Conservation (phyloP, 35 echinoderm and acorn worm species). For the Ophioderma brevispina region DNA sequence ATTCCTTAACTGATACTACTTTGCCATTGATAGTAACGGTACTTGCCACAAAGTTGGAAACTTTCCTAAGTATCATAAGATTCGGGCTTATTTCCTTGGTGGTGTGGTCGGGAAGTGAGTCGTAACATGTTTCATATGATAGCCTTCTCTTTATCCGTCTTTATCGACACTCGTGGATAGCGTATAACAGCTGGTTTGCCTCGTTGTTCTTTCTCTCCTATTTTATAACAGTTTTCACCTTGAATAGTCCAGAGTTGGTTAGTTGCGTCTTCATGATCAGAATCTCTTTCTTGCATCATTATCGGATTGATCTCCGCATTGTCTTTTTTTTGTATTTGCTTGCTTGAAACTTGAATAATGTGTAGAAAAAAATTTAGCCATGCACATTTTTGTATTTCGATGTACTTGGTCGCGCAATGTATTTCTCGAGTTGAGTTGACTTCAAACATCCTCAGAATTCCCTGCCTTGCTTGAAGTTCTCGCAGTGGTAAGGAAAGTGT, state of each 20-base stretch:
- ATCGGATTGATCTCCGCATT: background rate
- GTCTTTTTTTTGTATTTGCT: background rate
- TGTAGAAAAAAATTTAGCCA: slow-evolving; percentile 43
- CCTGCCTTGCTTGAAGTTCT: slow-evolving; percentile 46
- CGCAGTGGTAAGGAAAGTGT: slow-evolving; percentile 57
- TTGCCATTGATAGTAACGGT: slow-evolving; percentile 16
- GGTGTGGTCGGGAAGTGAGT: slow-evolving; percentile 31
- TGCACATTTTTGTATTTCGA: slow-evolving; percentile 49
- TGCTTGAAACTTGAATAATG: background rate
- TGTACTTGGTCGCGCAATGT: slow-evolving; percentile 37
- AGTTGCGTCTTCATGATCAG: no score
- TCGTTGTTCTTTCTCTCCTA: slow-evolving; percentile 45
- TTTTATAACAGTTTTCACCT: slow-evolving; percentile 26
- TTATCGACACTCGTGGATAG: slow-evolving; percentile 43
- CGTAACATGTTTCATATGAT: slow-evolving; percentile 43
- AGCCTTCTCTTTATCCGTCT: slow-evolving; percentile 32
- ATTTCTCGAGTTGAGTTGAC: slow-evolving; percentile 48
- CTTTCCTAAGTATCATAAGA: slow-evolving; percentile 30
- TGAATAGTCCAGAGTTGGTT: no score
- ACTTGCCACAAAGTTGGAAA: slow-evolving; percentile 26
- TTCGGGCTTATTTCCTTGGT: slow-evolving; percentile 47
- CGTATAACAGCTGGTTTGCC: slow-evolving; percentile 33
- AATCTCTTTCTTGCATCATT: background rate
- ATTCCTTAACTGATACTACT: slow-evolving; percentile 21
- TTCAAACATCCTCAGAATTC: slow-evolving; percentile 40